Percentiles rank a stretch among this genome's conserved stretches.
These are phyloP conservation scores for Diabrotica balteata DNA, from an alignment of 2,888 invertebrate genomes.

Conservation along the genomic window DNA sequence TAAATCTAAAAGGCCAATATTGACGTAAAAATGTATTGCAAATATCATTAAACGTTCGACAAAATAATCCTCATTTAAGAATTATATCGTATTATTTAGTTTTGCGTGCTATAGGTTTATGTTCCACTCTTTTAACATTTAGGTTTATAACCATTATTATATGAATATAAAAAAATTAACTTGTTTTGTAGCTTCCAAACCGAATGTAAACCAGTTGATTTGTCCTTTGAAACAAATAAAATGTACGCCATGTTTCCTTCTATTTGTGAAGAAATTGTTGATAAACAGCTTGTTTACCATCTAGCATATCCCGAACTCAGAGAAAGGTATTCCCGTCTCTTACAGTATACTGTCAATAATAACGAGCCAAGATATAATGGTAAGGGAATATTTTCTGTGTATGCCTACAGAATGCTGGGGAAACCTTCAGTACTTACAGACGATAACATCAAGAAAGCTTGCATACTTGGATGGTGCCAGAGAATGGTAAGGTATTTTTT, in stretches of 20 bases:
- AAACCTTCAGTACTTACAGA: conserved; percentile 7
- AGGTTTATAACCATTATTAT: too few species aligned
- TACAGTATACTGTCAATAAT: neutral
- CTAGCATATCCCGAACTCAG: neutral
- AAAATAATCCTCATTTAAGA: too few species aligned
- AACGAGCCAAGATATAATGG: neutral
- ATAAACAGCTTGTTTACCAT: conserved; percentile 9
- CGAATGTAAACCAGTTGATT: neutral
- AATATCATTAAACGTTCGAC: too few species aligned
- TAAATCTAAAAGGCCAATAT: too few species aligned
- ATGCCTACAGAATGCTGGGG: conserved; percentile 8
- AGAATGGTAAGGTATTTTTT: conserved; percentile 1
- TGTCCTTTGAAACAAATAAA: neutral
- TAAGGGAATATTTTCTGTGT: neutral
- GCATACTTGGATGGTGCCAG: conserved; percentile 12
- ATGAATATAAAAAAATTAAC: too few species aligned
- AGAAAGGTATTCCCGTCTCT: conserved; percentile 1
- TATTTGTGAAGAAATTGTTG: conserved; percentile 2
- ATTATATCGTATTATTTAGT: too few species aligned
- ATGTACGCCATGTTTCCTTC: neutral
- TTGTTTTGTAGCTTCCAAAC: too few species aligned
- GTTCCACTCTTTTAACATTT: too few species aligned
- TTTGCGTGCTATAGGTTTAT: too few species aligned
- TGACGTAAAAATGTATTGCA: too few species aligned
- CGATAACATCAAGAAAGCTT: conserved; percentile 15